Evolutionary conservation across 2,888 invertebrate species (phyloP), one percentile per base, ranked within the genome.

Genomic region (Synergus umbraculus): DNA sequence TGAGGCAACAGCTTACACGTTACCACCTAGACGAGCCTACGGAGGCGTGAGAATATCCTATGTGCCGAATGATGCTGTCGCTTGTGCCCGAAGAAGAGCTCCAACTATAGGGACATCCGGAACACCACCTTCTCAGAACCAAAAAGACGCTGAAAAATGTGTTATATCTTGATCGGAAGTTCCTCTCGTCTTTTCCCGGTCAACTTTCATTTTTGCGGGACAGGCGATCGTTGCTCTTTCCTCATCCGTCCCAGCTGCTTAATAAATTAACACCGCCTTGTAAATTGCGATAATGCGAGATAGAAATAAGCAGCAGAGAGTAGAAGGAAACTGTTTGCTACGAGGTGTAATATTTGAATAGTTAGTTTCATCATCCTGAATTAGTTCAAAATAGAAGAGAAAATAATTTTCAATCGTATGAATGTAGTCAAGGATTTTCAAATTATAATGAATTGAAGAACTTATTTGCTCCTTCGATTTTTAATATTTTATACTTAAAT

Each of bases 11-110:
- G 96, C 97, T 84, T 97, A 97, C 92, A 96, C 97, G 82, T 93
- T 97, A 87, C 97, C 97, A 4, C 95, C 97, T 63, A 93, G 97
- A 85, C 93, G 97, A 80, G 96, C 97, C 76, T 97, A 97, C 90
- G 97, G 97, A 78, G 97, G 97, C 63, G 97, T 97, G 15, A 93
- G 98, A 85, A 97, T 98, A 88, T 97, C 97, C 12, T 98, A 98
- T 93, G 98, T 98, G 84, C 98, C 98, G 86, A 98, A 97, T 92
- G 98, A 97, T 92, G 96, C 97, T 7, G 94, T 97, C 76, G 97
- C 97, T 79, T 96, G 96, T 89, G 97, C 97, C 76, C 94, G 95
- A 86, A 94, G 96, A 82, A 94, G 96, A 78, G 94, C 96, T 85
- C 86, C 88, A 18, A 29, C 69, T 8, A 13, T 44, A 1, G 77